phyloP scores from a whole-genome alignment of 2,888 invertebrate genomes.

The Molorchus minor region DNA sequence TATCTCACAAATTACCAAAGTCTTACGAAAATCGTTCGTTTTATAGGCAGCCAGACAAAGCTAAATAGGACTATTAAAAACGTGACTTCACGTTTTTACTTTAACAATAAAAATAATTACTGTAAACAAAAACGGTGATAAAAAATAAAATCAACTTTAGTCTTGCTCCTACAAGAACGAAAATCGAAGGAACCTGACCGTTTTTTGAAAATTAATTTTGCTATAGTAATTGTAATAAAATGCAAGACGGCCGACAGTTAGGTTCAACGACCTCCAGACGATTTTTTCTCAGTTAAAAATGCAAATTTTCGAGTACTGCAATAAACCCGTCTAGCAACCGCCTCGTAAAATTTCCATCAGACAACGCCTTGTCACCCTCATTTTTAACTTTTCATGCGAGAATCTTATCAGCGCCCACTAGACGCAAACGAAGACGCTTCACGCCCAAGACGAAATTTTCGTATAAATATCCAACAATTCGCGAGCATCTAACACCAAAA shows the following conservation, averaged over 20 bases:
- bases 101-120: too few species aligned
- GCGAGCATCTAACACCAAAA: neutral
- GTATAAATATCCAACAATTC: neutral
- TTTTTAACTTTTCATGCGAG: constrained; percentile 19
- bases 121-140: too few species aligned
- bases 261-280: constrained; percentile 16
- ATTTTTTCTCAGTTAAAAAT: constrained; percentile 6
- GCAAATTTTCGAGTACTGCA: constrained; percentile 5
- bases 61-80: too few species aligned
- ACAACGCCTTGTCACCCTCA: constrained; percentile 32
- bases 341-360: constrained; percentile 20
- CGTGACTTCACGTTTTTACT: too few species aligned
- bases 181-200: too few species aligned
- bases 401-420: constrained; percentile 4
- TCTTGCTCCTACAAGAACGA: too few species aligned
- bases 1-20: too few species aligned
- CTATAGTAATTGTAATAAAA: too few species aligned
- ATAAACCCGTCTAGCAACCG: neutral
- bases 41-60: too few species aligned
- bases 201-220: too few species aligned
- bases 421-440: neutral
- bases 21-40: too few species aligned
- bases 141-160: too few species aligned
- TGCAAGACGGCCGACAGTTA: neutral
- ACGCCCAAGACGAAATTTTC: constrained; percentile 1